Conservation (phyloP, 2,797 vertebrate genomes). For the Loris lydekkerianus region DNA sequence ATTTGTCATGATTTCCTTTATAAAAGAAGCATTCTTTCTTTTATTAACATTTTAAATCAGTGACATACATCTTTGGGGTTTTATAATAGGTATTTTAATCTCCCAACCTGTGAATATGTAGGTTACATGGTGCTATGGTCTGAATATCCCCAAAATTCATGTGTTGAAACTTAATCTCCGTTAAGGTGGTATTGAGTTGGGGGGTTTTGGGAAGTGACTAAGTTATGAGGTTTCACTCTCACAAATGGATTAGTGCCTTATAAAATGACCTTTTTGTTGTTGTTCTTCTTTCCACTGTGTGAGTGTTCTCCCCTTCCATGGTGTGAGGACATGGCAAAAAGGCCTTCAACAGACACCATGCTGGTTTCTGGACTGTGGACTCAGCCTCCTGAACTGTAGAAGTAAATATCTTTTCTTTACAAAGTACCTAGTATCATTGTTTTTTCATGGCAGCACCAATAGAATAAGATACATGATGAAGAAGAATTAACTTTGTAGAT, state of each 20-base stretch:
- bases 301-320: not conserved
- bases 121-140: not conserved
- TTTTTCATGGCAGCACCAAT: not conserved
- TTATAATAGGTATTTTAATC: not conserved
- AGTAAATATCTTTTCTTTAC: not conserved
- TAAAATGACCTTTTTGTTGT: not conserved
- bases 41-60: not conserved
- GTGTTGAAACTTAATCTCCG: not conserved
- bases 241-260: not conserved
- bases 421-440: not conserved
- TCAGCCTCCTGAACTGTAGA: not conserved
- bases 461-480: not conserved
- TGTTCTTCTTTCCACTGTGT: not conserved
- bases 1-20: not conserved
- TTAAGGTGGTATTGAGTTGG: not conserved
- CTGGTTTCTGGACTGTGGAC: not conserved
- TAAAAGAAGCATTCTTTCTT: not conserved
- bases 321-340: too few relatives aligned
- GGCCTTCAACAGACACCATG: not conserved
- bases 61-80: not conserved
- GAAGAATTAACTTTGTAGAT: not conserved
- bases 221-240: not conserved
- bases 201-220: not conserved
- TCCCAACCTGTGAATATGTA: not conserved
- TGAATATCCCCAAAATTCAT: not conserved